These are phyloP conservation scores for Trichonephila clavata DNA, from an alignment of 1,140 invertebrate species.

Conservation along the genomic window DNA sequence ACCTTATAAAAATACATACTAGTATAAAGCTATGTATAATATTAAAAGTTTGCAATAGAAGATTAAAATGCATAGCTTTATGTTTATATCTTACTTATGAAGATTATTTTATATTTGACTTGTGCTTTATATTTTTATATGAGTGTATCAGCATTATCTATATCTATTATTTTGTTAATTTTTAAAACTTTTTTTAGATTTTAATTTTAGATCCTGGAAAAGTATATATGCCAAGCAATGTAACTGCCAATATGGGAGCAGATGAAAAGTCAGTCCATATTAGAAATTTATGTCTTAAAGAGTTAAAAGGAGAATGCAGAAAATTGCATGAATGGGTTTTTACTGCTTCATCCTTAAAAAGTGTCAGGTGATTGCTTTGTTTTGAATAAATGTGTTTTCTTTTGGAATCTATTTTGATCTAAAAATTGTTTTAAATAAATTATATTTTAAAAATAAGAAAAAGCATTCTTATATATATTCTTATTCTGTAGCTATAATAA, in stretches of 20 bases:
- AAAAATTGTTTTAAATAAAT: not conserved
- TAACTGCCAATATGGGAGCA: conserved; percentile 95
- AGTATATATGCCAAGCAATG: conserved; percentile 95
- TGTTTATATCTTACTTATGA: no score
- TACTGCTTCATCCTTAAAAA: conserved; percentile 93
- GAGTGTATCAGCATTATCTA: no score
- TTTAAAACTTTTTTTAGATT: conserved; percentile 84
- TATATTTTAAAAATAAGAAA: not conserved
- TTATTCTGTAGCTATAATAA: no score
- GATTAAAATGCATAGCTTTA: no score
- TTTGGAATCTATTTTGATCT: not conserved
- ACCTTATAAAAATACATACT: no score
- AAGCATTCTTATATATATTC: not conserved
- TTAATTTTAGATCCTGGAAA: conserved; percentile 96
- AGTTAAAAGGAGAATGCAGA: conserved; percentile 84
- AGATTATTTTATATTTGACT: no score
- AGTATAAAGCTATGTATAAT: no score
- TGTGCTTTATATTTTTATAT: no score
- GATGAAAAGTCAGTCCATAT: conserved; percentile 95
- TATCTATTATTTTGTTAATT: not conserved
- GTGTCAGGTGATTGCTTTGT: conserved; percentile 85
- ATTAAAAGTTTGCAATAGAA: no score
- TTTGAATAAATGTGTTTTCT: conserved; percentile 18
- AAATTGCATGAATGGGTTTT: conserved; percentile 94
- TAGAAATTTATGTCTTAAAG: conserved; percentile 90